Conservation (phyloP, 1,140 invertebrate genomes). For the Drosophila asahinai region DNA sequence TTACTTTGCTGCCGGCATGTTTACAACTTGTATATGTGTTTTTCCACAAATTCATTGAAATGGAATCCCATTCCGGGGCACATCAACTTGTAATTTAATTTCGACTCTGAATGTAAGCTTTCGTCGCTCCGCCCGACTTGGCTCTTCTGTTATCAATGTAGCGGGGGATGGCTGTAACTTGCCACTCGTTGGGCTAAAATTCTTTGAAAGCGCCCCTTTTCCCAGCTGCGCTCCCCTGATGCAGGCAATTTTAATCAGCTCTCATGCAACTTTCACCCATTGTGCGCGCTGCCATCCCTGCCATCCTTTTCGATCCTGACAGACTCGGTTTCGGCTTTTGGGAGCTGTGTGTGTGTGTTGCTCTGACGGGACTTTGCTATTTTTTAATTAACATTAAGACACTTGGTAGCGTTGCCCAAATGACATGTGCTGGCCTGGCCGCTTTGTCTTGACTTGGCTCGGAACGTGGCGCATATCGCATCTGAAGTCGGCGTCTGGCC, state of each 20-base stretch:
- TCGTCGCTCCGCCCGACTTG: slow-evolving; percentile 26
- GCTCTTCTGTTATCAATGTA: slow-evolving; percentile 31
- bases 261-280: slow-evolving; percentile 46
- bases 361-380: slow-evolving; percentile 57
- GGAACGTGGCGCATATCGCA: slow-evolving; percentile 5
- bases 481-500: slow-evolving; percentile 12
- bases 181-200: slow-evolving; percentile 9
- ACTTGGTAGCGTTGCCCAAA: slow-evolving; percentile 67
- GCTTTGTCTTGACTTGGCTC: slow-evolving; percentile 38
- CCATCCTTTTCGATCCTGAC: slow-evolving; percentile 20
- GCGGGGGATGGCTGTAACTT: background rate
- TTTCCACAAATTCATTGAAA: slow-evolving; percentile 36
- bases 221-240: background rate
- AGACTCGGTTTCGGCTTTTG: slow-evolving; percentile 19
- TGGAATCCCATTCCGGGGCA: slow-evolving; percentile 41
- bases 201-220: slow-evolving; percentile 1
- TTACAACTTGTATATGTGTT: slow-evolving; percentile 18
- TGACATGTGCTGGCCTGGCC: slow-evolving; percentile 67
- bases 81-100: slow-evolving; percentile 52
- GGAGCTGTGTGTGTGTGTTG: slow-evolving; percentile 25
- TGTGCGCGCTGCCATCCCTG: slow-evolving; percentile 43
- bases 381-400: slow-evolving; percentile 82
- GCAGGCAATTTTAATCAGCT: slow-evolving; percentile 59
- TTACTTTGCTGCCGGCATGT: slow-evolving; percentile 21
- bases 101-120: slow-evolving; percentile 36